Evolutionary conservation across 2,888 invertebrate genomes (phyloP).

Genomic region (Sinopyrophorus schimmeli): DNA sequence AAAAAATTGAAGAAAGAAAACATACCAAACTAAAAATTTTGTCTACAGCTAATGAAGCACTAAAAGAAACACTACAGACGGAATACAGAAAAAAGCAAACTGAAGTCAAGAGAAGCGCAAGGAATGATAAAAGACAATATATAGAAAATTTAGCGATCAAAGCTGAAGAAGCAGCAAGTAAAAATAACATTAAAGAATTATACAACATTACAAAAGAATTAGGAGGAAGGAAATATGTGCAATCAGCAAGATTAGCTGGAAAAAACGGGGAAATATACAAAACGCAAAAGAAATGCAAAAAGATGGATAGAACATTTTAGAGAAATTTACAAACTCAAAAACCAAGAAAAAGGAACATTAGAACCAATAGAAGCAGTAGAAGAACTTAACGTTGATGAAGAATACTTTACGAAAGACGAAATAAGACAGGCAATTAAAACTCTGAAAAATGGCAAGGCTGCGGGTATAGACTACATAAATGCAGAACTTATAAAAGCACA

Average conservation of each 20-base stretch:
- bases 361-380: conserved; percentile 5
- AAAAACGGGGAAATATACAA: background rate
- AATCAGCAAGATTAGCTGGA: conserved; percentile 3
- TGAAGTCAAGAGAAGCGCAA: conserved; percentile 6
- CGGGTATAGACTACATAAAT: background rate
- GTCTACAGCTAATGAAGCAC: conserved; percentile 4
- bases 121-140: conserved; percentile 6
- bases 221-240: conserved; percentile 3
- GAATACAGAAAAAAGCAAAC: conserved; percentile 1
- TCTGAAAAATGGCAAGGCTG: conserved; percentile 1
- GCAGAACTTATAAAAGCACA: conserved; percentile 8
- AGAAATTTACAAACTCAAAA: conserved; percentile 3
- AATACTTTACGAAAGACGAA: conserved; percentile 3
- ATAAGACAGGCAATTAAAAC: conserved; percentile 2
- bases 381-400: background rate
- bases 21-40: too few relatives aligned
- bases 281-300: conserved; percentile 2
- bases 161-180: conserved; percentile 5
- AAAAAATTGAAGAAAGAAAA: conserved; percentile 8
- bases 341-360: conserved; percentile 1
- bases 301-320: too few relatives aligned
- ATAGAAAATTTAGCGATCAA: conserved; percentile 3
- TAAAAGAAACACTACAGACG: conserved; percentile 2
- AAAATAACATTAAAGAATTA: conserved; percentile 4
- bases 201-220: conserved; percentile 1